Evolutionary conservation across 2,888 invertebrate species (phyloP).

Genomic region (Eurois occulta): DNA sequence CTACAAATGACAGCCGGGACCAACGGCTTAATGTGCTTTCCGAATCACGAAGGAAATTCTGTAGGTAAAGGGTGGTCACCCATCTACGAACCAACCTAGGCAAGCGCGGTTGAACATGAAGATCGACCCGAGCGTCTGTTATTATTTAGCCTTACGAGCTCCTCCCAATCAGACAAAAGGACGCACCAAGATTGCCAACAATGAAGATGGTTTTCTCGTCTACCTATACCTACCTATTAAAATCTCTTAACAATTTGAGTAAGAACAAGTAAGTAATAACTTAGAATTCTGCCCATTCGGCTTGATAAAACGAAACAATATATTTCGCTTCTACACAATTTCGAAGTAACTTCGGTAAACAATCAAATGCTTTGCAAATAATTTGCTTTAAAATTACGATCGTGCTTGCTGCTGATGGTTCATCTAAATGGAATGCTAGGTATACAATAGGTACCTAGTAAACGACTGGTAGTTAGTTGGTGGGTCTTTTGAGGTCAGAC

Average conservation of each 20-base stretch:
- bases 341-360: constrained; percentile 29
- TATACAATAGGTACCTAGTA: not conserved
- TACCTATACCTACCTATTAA: not conserved
- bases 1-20: too few relatives aligned
- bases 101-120: not conserved
- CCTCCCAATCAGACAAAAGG: not conserved
- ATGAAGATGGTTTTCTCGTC: not conserved
- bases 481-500: constrained; percentile 8
- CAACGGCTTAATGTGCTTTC: not conserved
- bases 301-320: not conserved
- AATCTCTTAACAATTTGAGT: not conserved
- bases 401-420: constrained; percentile 28
- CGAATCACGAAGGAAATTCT: not conserved
- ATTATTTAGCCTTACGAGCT: not conserved
- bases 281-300: not conserved
- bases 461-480: not conserved
- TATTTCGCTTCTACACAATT: constrained; percentile 6
- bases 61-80: not conserved
- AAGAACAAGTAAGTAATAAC: constrained; percentile 1
- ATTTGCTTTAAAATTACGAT: constrained; percentile 40
- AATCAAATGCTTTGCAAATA: constrained; percentile 37
- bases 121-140: not conserved
- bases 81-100: not conserved
- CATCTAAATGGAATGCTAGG: constrained; percentile 36
- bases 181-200: not conserved